phyloP scores from a whole-genome alignment of 2,113 vertebrate species.

The Otolemur garnettii region DNA sequence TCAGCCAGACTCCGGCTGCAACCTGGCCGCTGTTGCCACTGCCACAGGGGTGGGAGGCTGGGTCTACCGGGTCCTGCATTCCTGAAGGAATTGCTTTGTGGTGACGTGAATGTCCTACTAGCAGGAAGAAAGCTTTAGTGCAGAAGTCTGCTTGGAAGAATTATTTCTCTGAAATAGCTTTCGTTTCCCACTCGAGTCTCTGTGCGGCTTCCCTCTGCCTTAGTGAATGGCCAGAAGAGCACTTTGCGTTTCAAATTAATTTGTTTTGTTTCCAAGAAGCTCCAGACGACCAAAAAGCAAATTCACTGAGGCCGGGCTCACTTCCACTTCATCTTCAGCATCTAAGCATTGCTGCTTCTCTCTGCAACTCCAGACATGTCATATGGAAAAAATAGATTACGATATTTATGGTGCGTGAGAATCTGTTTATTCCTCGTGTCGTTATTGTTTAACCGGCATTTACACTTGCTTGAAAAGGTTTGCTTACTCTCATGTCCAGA shows the following conservation, averaged over 20 bases:
- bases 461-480: not conserved
- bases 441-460: not conserved
- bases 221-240: fast-evolving
- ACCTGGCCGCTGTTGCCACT: fast-evolving
- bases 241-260: not conserved
- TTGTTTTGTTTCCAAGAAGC: not conserved
- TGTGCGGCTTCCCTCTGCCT: not conserved
- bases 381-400: not conserved
- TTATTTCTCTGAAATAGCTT: fast-evolving
- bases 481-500: not conserved
- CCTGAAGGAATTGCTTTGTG: fast-evolving
- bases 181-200: fast-evolving
- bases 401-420: fast-evolving
- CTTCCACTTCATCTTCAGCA: not conserved
- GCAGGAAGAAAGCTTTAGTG: not conserved
- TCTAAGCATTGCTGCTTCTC: not conserved
- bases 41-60: not conserved
- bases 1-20: fast-evolving
- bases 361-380: not conserved
- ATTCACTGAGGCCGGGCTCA: not conserved
- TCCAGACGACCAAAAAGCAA: not conserved
- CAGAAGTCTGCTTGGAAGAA: not conserved
- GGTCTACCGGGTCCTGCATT: fast-evolving
- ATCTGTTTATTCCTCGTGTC: not conserved
- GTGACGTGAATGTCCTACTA: fast-evolving